A percentile compares a stretch with the other conserved stretches of the same genome.
Evolutionary conservation across 2,113 vertebrate genomes (phyloP).

Genomic region (Atractosteus spatula): DNA sequence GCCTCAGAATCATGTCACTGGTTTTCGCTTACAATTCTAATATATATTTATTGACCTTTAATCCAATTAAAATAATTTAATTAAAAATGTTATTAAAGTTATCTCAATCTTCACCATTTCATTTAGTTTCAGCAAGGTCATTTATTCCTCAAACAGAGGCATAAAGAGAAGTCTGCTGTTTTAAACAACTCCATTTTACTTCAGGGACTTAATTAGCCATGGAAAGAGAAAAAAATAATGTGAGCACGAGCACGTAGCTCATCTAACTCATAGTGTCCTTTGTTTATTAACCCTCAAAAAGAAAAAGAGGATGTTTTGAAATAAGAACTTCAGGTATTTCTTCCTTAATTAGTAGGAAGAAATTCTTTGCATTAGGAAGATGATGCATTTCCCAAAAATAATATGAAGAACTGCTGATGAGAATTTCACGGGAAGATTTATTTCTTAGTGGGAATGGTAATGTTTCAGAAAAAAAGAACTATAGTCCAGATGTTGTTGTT

Average conservation of each 20-base stretch:
- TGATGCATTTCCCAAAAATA: background rate
- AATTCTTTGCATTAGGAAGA: background rate
- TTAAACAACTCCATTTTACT: background rate
- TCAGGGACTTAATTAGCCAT: background rate
- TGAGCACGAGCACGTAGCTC: background rate
- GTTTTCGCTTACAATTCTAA: conserved; percentile 24
- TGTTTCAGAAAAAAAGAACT: too few relatives aligned
- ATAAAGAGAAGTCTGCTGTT: background rate
- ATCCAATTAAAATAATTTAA: conserved; percentile 35
- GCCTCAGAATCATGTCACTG: conserved; percentile 12
- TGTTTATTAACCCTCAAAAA: conserved; percentile 3
- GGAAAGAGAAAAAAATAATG: background rate
- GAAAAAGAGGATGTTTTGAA: background rate
- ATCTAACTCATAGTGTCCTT: background rate
- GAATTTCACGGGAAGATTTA: too few relatives aligned
- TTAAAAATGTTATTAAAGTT: conserved; percentile 4
- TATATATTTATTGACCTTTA: conserved; percentile 20
- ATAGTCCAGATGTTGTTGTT: too few relatives aligned
- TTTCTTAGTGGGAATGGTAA: too few relatives aligned
- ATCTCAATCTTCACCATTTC: background rate
- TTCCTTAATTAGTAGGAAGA: background rate
- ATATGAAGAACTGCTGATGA: too few relatives aligned
- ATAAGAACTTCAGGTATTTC: background rate
- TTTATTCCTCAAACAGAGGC: background rate
- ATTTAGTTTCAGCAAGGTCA: conserved; percentile 5